phyloP scores from a whole-genome alignment of 2,113 vertebrate species.

The Bagarius yarrelli region DNA sequence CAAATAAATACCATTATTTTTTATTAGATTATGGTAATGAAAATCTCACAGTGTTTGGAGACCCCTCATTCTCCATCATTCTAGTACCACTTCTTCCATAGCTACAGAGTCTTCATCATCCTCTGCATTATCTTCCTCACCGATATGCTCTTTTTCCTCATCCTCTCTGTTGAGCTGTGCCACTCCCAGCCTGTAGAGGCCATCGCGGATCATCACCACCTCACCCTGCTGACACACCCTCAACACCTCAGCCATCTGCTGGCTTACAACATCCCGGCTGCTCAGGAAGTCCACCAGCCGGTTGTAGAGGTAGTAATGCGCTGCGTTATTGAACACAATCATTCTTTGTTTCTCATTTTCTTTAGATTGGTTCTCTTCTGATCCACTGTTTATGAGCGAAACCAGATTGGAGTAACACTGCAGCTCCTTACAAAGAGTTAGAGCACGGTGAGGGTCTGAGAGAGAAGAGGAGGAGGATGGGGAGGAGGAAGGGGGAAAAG shows the following conservation, averaged over 20 bases:
- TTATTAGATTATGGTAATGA: not conserved
- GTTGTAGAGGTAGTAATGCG: conserved; percentile 97
- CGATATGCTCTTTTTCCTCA: conserved; percentile 60
- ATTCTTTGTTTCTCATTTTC: conserved; percentile 59
- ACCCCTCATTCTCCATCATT: conserved; percentile 10
- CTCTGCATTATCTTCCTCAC: conserved; percentile 64
- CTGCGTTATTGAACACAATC: conserved; percentile 85
- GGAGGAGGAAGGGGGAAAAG: conserved; percentile 41
- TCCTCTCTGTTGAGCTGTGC: conserved; percentile 91
- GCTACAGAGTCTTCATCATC: conserved; percentile 52
- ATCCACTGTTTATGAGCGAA: conserved; percentile 64
- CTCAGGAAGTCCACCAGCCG: conserved; percentile 92
- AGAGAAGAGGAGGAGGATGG: conserved; percentile 15
- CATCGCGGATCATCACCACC: conserved; percentile 93
- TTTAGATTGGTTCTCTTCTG: conserved; percentile 38
- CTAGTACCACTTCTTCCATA: conserved; percentile 55
- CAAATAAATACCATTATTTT: conserved; percentile 30
- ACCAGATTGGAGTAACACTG: conserved; percentile 76
- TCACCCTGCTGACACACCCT: conserved; percentile 92
- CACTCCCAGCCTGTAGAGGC: conserved; percentile 89
- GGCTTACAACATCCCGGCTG: conserved; percentile 88
- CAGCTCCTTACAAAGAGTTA: conserved; percentile 84
- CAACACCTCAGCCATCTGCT: conserved; percentile 88
- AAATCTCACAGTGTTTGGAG: conserved; percentile 27
- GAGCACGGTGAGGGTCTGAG: conserved; percentile 71